phyloP scores from a whole-genome alignment of 92 coral and sea anemone genomes.

The Palythoa grandis region DNA sequence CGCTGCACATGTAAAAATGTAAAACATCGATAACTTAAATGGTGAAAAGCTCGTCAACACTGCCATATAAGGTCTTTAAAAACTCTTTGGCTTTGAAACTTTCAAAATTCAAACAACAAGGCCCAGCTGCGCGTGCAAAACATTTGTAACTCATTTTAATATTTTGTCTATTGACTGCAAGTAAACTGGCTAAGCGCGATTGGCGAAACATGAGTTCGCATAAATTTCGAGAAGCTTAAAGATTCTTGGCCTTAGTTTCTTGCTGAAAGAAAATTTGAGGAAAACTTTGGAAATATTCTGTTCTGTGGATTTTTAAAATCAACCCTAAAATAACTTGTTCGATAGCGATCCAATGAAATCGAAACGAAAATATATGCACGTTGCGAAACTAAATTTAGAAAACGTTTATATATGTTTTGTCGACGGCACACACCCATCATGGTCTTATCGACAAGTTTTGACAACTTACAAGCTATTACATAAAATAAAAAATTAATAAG shows the following conservation, averaged over 20 bases:
- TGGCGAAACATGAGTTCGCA: neutral
- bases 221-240: no score
- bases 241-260: neutral
- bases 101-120: no score
- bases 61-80: no score
- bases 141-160: no score
- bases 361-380: neutral
- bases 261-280: neutral
- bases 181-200: neutral
- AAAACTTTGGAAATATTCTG: neutral
- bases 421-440: neutral
- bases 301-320: neutral
- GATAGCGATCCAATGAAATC: neutral
- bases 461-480: constrained; percentile 10
- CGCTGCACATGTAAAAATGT: neutral
- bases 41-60: no score
- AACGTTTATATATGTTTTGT: neutral
- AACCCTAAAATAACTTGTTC: neutral
- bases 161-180: no score
- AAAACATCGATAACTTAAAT: no score
- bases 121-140: no score
- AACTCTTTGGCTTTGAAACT: no score
- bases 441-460: neutral
- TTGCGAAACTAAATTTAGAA: neutral
- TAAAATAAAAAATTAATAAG: constrained; percentile 5